Evolutionary conservation across 2,797 vertebrate genomes (phyloP).

Genomic region (Astyanax mexicanus): DNA sequence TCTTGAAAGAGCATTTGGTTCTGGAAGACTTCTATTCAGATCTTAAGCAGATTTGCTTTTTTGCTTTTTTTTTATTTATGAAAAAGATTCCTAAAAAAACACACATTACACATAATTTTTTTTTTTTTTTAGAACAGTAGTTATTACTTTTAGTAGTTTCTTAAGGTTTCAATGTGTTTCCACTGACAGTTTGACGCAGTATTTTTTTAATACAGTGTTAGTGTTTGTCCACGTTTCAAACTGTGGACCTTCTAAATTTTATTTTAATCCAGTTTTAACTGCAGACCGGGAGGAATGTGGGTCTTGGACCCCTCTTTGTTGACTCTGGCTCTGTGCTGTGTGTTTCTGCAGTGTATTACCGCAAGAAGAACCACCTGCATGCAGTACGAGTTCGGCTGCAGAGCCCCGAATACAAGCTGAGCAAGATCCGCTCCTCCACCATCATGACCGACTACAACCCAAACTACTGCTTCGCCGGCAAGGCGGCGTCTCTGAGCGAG

Average conservation of each 20-base stretch:
- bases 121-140: no score
- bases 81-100: no score
- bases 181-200: no score
- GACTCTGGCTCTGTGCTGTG: neutral
- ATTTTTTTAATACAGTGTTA: no score
- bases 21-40: neutral
- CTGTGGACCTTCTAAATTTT: neutral
- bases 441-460: constrained; percentile 95
- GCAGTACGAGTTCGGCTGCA: constrained; percentile 83
- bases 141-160: no score
- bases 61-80: no score
- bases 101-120: no score
- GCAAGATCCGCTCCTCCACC: constrained; percentile 90
- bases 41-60: neutral
- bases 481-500: constrained; percentile 81
- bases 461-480: constrained; percentile 92
- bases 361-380: constrained; percentile 86
- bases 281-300: neutral
- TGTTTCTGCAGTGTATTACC: constrained; percentile 84
- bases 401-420: constrained; percentile 91
- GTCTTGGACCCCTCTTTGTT: neutral
- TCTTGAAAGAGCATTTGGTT: no score
- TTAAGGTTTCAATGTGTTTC: no score
- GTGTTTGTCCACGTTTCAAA: neutral
- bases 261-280: neutral